phyloP scores from a whole-genome alignment of 2,113 vertebrate species.

The Carassius auratus region DNA sequence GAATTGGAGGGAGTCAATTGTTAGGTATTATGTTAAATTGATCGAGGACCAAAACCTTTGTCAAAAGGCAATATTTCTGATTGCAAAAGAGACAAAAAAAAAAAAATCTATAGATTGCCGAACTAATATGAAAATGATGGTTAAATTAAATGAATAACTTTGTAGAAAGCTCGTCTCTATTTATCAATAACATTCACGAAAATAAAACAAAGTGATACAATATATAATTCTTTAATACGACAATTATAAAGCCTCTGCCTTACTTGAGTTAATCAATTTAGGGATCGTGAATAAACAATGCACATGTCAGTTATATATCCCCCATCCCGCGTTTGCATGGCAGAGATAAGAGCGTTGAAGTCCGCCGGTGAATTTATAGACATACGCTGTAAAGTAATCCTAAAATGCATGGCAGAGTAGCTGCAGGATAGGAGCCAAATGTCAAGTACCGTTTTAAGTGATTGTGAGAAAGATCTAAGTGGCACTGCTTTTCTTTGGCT shows the following conservation, averaged over 20 bases:
- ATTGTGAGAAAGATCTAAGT: slow-evolving; percentile 63
- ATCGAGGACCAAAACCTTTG: slow-evolving; percentile 77
- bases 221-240: slow-evolving; percentile 9
- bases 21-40: slow-evolving; percentile 75
- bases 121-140: slow-evolving; percentile 44
- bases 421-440: slow-evolving; percentile 64
- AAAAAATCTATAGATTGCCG: slow-evolving; percentile 66
- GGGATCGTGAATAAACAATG: slow-evolving; percentile 54
- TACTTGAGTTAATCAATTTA: slow-evolving; percentile 56
- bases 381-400: slow-evolving; percentile 62
- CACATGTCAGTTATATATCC: slow-evolving; percentile 49
- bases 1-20: slow-evolving; percentile 32
- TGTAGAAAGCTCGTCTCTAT: neutral
- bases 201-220: neutral
- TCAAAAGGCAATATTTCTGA: slow-evolving; percentile 78
- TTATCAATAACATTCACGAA: neutral
- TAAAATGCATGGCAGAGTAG: slow-evolving; percentile 61
- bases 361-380: slow-evolving; percentile 59
- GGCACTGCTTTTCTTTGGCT: slow-evolving; percentile 51
- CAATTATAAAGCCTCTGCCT: slow-evolving; percentile 8
- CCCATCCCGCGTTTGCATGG: slow-evolving; percentile 44
- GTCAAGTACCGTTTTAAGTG: slow-evolving; percentile 66
- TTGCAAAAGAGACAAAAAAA: slow-evolving; percentile 34
- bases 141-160: neutral
- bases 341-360: slow-evolving; percentile 57